Evolutionary conservation across 2,888 invertebrate genomes (phyloP), one percentile per base, ranked within the genome.

Genomic region (Cinara cedri): DNA sequence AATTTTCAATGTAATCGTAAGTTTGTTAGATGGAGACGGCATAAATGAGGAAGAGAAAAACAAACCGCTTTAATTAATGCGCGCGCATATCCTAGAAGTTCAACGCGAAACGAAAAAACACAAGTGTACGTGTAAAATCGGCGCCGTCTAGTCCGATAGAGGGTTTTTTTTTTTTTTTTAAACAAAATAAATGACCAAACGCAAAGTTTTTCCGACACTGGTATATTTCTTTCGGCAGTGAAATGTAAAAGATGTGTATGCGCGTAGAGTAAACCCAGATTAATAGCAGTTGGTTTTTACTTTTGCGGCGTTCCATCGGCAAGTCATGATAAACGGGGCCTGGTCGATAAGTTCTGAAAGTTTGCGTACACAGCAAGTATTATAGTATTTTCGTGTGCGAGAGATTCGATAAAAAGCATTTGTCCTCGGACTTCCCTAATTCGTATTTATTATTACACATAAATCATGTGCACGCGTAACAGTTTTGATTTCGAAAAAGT

Each of bases 271-370:
- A 68, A n/a, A 78, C 76, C 57, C 60, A 34, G 68, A 78, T 78
- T 78, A 78, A 78, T 78, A 78, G 68, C 34, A 78, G 57, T 78
- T 66, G 34, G 24, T 46, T 68, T 57, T 51, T 49, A 49, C 26
- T 78, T 76, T 66, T 54, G 19, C 34, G 42, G 54, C n/a, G n/a
- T 74, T 70, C 8, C 14, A 54, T 55, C 42, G 26, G 21, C 21
- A 63, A 21, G n/a, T 51, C 34, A 34, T 54, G 74, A 74, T 51
- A 74, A 74, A 74, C n/a, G 63, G 49, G 34, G 34, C 51, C 21
- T 1, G 26, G 26, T 54, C 51, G 34, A 34, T 63, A n/a, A 24
- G 51, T 42, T 63, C 51, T 10, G 21, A 34, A 34, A 6, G 6
- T 34, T 34, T 34, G 6, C 6, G 34, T 34, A 34, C 34, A n/a